Evolutionary conservation across 1,140 invertebrate species (phyloP), one percentile per base, ranked within the genome.

Genomic region (Anoplophora glabripennis): DNA sequence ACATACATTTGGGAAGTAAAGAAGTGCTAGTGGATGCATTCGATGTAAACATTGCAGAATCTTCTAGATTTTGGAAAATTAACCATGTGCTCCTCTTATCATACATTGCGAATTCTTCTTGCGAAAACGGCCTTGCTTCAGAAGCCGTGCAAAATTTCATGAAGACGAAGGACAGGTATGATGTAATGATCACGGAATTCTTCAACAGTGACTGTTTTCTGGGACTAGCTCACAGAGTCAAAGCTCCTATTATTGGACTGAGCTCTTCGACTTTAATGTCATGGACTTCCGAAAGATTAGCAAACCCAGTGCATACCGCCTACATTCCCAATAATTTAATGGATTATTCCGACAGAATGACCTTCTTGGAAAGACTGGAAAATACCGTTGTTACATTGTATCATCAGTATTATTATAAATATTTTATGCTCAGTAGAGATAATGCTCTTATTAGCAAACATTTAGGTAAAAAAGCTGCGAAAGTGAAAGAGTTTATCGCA

Each of bases 141-240:
- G 21, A 28, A 28, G 21, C 21, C 5, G 21, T 28, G 5, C 21
- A 28, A 15, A 37, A 47, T 10, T 11, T 51, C 37, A 10, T 51
- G 14, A 38, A 28, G 68, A 56, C 28, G 1, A 36, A 69, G 1
- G 67, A 79, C 9, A 77, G 77, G 3, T 88, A 83, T 53, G 86
- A 89, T 66, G 12, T 88, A 1, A 74, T 88, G 1, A 67, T 89
- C 4, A 77, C 80, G 0, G 86, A 88, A 64, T 78, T 77, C 35
- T 88, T 89, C 58, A 84, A 83, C 48, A 82, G 80, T 3, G 83
- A 88, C 48, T 88, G 86, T 58, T 81, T 82, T 61, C 63, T 86
- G 33, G 80, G 77, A 4, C 66, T 88, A 5, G 68, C 76, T 1
- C 71, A 82, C 60, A 67, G 78, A 33, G 75, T 85, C 21, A 65